Base-by-base conservation (phyloP, 2,113 vertebrate species). In the Mohoua ochrocephala region DNA sequence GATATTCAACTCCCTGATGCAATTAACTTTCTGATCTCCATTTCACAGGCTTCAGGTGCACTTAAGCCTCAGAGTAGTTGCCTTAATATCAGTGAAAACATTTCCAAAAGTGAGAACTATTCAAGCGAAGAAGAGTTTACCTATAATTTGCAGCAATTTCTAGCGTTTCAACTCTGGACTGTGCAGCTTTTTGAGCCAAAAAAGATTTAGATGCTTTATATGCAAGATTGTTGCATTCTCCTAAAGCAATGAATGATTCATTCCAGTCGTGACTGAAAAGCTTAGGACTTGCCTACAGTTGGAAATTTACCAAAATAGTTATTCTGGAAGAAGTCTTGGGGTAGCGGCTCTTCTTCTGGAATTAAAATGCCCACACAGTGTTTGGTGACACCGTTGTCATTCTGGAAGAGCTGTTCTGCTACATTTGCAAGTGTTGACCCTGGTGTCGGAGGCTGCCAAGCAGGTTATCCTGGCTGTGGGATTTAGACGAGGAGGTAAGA, bases 241-340 rank as follows among this genome's bases (percentile, higher is more conserved):
- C 88, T 91, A 54, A 92, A 87, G 96, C 86, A 93, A 89, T 57
- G 89, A 95, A 84, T 97, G 96, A 97, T 96, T 97, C 95, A 97
- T 97, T 96, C 92, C 83, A 94, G 95, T 97, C 93, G 96, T 97
- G 96, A 96, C 96, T 96, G 94, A 96, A 92, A 95, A 96, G 92
- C 93, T 92, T 84, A 79, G 73, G 96, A 79, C 80, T 97, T 96
- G 96, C 92, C 95, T 94, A 89, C 91, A 94, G 83, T 96, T 96
- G 96, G 95, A 96, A 96, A 97, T 97, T 96, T 95, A 96, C 94
- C 91, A 96, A 92, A 96, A 93, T 82, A 93, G 88, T 94, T 96
- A 91, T 97, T 96, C 95, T 95, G 76, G 85, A 97, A 97, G 84
- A 84, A 93, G 65, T 84, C 84, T 95, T 93, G 49, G 94, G 91